Evolutionary conservation across 1,140 invertebrate species (phyloP), one percentile per base, ranked within the genome.

Genomic region (Sycophaga agraensis): DNA sequence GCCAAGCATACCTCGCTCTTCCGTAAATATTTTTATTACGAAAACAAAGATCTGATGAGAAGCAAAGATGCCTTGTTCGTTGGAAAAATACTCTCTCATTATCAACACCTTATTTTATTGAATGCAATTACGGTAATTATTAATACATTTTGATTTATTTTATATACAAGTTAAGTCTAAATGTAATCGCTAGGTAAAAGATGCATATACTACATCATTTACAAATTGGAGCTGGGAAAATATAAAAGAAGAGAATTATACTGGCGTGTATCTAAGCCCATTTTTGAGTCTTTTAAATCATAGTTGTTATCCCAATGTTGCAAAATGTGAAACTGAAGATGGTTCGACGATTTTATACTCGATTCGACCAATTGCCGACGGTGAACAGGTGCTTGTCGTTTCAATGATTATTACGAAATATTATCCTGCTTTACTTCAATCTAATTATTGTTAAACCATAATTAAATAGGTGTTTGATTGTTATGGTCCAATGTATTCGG

Each of bases 211-310:
- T 6, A 5, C 12, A 12, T 17, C 42, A 5, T 46, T 50, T 5
- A 54, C 42, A 9, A 46, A 61, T 17, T 61, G 59, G 59, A 39
- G 0, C 12, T 61, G 59, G 59, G 39, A n/a, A 48, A 17, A 26
- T 14, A 42, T 35, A 6, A 39, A 39, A 17, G 59, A 62, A 21
- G 35, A 49, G n/a, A 49, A 48, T 16, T 37, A 53, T n/a, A 40
- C 43, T 6, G 59, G 51, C 5, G 14, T 56, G 14, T 56, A 62
- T 34, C 39, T 62, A 4, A 50, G 5, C 11, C 53, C 51, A 19
- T 55, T 50, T 48, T 26, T 62, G 8, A 57, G 54, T 45, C 48
- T 63, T 26, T 3, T 58, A 14, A 63, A 63, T 49, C 53, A 58
- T 19, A 63, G 61, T 16, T 63, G 61, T 24, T 37, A 40, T 45